Evolutionary conservation across 2,888 invertebrate species (phyloP), one percentile per base, ranked within the genome.

Genomic region (Tinea pellionella): DNA sequence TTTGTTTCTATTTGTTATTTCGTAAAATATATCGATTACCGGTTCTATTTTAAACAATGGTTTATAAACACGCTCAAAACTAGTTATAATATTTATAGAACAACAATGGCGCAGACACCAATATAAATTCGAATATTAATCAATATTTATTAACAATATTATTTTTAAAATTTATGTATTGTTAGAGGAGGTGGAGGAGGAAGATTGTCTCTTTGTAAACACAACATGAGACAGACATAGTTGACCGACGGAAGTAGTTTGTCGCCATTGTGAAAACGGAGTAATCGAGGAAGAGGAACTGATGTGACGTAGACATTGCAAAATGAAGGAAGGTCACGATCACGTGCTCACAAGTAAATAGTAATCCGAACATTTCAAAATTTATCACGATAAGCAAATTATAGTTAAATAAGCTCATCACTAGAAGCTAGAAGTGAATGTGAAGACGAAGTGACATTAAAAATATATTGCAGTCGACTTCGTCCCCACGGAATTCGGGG

Each of bases 241-340:
- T 65, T 64, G 67, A 66, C 68, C 74, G 64, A 65, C 77, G 77
- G 78, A 83, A 82, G 76, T 72, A 64, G 66, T 66, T 64, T 69
- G 65, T 63, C 63, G 71, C 66, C 69, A 74, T 73, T 75, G 72
- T 64, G 57, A 18, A 68, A 68, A 70, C 68, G 68, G 64, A 71
- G 66, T 64, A 65, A 69, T 74, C 70, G 67, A 83, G 82, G 84
- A 83, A 82, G 79, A 82, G 81, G 81, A 81, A 83, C 74, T 66
- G 70, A 73, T 71, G 75, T 71, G 69, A 59, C 59, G 59, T 47
- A 19, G 57, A 13, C 13, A 73, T 80, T 75, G 78, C 75, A 75
- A 72, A 77, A 78, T 71, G 72, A 75, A 81, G 80, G 78, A n/a
- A n/a, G n/a, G n/a, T n/a, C n/a, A n/a, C n/a, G n/a, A n/a, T 74